These are phyloP conservation scores for Caerostris extrusa DNA, from an alignment of 1,140 invertebrate species.

Conservation along the genomic window DNA sequence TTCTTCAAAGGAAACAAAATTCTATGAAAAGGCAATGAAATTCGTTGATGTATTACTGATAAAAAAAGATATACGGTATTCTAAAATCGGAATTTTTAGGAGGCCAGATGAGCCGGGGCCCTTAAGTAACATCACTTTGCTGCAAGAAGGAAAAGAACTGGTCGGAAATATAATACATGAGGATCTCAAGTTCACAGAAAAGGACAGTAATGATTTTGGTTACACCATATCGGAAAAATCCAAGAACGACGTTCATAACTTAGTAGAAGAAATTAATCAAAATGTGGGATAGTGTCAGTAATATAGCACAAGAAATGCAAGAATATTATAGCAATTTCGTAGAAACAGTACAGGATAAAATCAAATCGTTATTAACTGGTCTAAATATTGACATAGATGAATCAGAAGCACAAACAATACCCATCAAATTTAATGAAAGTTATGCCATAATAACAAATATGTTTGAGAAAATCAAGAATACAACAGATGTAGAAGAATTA, in stretches of 20 bases:
- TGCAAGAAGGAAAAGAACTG: not conserved
- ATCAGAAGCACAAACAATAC: not conserved
- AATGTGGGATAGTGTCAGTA: not conserved
- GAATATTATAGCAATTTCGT: not conserved
- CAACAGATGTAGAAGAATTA: not conserved
- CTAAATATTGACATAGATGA: not conserved
- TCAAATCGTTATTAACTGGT: not conserved
- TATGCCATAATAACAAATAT: not conserved
- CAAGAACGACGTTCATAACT: constrained; percentile 4
- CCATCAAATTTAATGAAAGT: not conserved
- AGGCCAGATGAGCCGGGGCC: constrained; percentile 22
- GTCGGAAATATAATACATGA: not conserved
- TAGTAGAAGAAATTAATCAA: constrained; percentile 15
- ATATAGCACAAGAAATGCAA: not conserved
- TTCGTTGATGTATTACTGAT: not conserved
- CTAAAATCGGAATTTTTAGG: constrained; percentile 20
- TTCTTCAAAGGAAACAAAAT: not conserved
- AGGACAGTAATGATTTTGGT: not conserved
- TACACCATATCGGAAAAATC: constrained; percentile 22
- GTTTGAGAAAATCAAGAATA: not conserved
- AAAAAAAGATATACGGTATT: not conserved
- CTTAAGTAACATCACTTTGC: not conserved
- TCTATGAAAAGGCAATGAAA: not conserved
- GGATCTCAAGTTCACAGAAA: not conserved
- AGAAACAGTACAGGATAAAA: not conserved